These are phyloP conservation scores for Galbula dea DNA, from an alignment of 2,113 vertebrate species.

Conservation along the genomic window DNA sequence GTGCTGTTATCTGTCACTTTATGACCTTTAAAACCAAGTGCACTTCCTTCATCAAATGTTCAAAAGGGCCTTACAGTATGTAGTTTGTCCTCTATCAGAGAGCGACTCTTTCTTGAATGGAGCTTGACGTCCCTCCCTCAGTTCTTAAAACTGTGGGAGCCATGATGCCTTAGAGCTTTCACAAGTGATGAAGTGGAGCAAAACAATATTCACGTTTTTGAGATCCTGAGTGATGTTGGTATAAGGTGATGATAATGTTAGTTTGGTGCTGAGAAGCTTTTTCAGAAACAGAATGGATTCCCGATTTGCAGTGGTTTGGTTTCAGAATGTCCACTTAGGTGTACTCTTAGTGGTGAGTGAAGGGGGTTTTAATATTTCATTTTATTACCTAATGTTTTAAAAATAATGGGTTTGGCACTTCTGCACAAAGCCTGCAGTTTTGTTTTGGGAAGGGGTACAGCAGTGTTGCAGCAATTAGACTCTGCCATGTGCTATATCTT, in stretches of 20 bases:
- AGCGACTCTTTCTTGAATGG: background rate
- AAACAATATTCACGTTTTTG: background rate
- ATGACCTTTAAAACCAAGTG: conserved; percentile 32
- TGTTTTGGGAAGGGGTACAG: background rate
- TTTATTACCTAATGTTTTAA: background rate
- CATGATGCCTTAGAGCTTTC: background rate
- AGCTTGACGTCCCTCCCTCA: background rate
- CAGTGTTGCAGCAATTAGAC: background rate
- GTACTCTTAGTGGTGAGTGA: background rate
- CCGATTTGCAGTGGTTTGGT: background rate
- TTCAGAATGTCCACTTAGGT: no score
- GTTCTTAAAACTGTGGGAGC: background rate
- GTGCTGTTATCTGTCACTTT: conserved; percentile 3
- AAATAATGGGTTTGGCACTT: background rate
- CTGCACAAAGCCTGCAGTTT: background rate
- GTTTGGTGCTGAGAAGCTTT: background rate
- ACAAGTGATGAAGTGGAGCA: background rate
- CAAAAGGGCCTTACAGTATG: background rate
- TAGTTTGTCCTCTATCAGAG: background rate
- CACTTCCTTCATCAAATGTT: conserved; percentile 47
- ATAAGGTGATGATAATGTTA: background rate
- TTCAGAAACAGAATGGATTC: background rate
- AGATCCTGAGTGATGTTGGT: background rate
- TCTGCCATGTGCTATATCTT: background rate
- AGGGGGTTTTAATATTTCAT: background rate